Evolutionary conservation across 2,113 vertebrate genomes (phyloP).

Genomic region (Phoenicopterus ruber): DNA sequence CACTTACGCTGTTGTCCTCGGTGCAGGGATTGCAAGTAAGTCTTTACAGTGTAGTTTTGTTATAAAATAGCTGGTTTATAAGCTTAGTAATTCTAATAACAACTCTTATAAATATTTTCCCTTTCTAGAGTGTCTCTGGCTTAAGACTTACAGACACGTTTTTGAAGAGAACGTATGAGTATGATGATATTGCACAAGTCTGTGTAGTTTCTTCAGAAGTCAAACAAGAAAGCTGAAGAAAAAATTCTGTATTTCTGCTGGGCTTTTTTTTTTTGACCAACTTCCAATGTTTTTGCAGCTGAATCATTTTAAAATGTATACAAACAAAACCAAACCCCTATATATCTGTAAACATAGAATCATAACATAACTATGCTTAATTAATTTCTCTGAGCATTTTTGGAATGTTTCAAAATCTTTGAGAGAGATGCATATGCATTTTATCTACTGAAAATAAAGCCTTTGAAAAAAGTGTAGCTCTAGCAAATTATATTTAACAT

Average conservation of each 20-base stretch:
- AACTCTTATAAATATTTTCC: slow-evolving; percentile 20
- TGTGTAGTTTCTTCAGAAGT: slow-evolving; percentile 90
- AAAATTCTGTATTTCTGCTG: not conserved
- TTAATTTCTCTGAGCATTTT: slow-evolving; percentile 53
- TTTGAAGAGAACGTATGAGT: slow-evolving; percentile 96
- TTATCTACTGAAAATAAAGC: slow-evolving; percentile 39
- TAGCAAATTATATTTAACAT: not conserved
- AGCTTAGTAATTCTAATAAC: not conserved
- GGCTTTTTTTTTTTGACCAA: slow-evolving; percentile 64
- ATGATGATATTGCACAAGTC: slow-evolving; percentile 96
- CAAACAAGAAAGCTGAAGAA: slow-evolving; percentile 77
- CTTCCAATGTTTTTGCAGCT: not conserved
- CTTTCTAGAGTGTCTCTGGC: slow-evolving; percentile 89
- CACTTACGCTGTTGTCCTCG: slow-evolving; percentile 88
- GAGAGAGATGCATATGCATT: slow-evolving; percentile 19
- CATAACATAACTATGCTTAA: not conserved
- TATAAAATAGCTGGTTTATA: not conserved
- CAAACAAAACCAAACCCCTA: not conserved
- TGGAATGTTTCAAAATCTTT: slow-evolving; percentile 20
- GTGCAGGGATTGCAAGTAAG: slow-evolving; percentile 93
- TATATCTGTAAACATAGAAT: not conserved
- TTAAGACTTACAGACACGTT: slow-evolving; percentile 94
- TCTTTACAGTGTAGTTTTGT: not conserved
- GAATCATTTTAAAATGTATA: slow-evolving; percentile 11
- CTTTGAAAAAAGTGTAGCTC: not conserved